Base-by-base conservation (phyloP, 2,888 invertebrate species). In the Busseola fusca region DNA sequence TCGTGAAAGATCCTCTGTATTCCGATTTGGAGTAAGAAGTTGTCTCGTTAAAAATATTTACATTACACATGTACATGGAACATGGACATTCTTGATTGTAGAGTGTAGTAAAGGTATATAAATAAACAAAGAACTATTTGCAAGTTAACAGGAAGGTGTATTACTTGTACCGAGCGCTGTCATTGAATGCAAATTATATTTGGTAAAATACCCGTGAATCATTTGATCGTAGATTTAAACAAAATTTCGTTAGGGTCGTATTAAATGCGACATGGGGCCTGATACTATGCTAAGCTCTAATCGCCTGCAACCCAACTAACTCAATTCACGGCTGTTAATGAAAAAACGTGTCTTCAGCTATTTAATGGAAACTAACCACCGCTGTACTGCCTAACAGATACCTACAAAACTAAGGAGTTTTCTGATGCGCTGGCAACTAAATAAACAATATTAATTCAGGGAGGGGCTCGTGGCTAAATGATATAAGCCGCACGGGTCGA, bases 1-100 rank as follows among this genome's bases (percentile, higher is more conserved):
- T n/a, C 12, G 25, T 37, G 54, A 45, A 65, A 66, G 63, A 84
- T 84, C 82, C 76, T n/a, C n/a, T 83, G 76, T 83, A 83, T 78
- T 69, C 62, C 50, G 74, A 83, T 77, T 84, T 85, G 75, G 74
- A 73, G 64, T 82, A 71, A 82, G 72, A 78, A 80, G 74, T 67
- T 69, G 68, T 52, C 72, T 84, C 40, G 76, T 74, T 72, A 78
- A 27, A 25, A 48, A 60, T 72, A 81, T 66, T 72, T 82, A 64
- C 50, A 58, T 66, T 81, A n/a, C n/a, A n/a, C n/a, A n/a, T n/a
- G 65, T 57, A 57, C n/a, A n/a, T n/a, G 52, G 2, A 37, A 67
- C 54, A 69, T 72, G 72, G 69, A 83, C 69, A 81, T 81, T 72
- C 65, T 34, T 57, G 59, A 45, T 68, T 64, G 45, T 68, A 42